These are phyloP conservation scores for Achatina immaculata DNA, from an alignment of 1,140 invertebrate genomes.

Conservation along the genomic window DNA sequence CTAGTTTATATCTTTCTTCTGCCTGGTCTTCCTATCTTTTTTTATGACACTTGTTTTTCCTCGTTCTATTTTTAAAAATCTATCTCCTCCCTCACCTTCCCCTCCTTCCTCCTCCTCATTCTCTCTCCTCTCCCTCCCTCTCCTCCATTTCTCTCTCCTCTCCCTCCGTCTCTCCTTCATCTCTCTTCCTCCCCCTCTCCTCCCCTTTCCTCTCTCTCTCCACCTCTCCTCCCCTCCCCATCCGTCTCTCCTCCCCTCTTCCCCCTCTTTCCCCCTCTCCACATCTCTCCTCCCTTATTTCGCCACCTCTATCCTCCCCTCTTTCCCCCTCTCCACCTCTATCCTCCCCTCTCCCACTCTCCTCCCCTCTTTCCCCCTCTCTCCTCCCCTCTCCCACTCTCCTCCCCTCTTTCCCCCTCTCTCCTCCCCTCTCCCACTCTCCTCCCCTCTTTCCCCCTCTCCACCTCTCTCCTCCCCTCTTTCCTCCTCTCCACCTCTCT, in stretches of 20 bases:
- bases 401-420: not conserved
- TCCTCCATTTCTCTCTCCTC: not conserved
- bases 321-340: slow-evolving; percentile 7
- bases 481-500: slow-evolving; percentile 5
- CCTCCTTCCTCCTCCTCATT: not conserved
- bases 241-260: slow-evolving; percentile 9
- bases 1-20: too few relatives aligned
- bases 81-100: not conserved
- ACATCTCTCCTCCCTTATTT: slow-evolving; percentile 4
- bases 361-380: slow-evolving; percentile 7
- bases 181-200: slow-evolving; percentile 21
- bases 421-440: not conserved
- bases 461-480: slow-evolving; percentile 19
- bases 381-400: slow-evolving; percentile 9
- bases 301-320: not conserved
- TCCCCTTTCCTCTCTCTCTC: not conserved
- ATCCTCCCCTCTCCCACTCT: not conserved
- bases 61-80: not conserved
- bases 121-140: not conserved
- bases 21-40: too few relatives aligned
- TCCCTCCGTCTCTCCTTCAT: not conserved
- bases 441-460: slow-evolving; percentile 18
- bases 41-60: not conserved
- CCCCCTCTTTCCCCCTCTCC: not conserved
- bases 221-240: not conserved